Evolutionary conservation across 2,888 invertebrate genomes (phyloP).

Genomic region (Lochmaea capreae): DNA sequence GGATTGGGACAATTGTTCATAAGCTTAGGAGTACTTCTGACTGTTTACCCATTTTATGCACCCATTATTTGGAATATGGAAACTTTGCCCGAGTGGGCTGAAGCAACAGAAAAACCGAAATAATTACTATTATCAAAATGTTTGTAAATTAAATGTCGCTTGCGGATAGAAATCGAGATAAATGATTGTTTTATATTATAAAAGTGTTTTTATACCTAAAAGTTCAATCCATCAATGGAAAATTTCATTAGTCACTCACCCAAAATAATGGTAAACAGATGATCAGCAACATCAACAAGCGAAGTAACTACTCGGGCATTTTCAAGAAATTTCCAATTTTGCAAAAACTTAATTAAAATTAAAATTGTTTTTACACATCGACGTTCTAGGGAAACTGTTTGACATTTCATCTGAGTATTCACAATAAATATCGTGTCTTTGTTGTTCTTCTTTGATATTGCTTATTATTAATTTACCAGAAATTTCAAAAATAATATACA

Average conservation of each 20-base stretch:
- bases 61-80: constrained; percentile 49
- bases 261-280: not conserved
- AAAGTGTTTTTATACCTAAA: no score
- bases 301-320: not conserved
- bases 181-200: no score
- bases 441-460: no score
- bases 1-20: constrained; percentile 79
- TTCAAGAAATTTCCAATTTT: not conserved
- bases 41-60: constrained; percentile 82
- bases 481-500: no score
- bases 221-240: not conserved
- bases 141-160: no score
- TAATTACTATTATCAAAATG: not conserved
- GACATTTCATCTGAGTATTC: not conserved
- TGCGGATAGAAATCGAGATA: no score
- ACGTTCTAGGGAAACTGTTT: not conserved
- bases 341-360: not conserved
- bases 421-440: not conserved
- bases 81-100: not conserved
- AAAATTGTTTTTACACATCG: not conserved
- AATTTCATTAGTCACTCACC: not conserved
- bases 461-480: no score
- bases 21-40: constrained; percentile 77
- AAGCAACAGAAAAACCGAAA: not conserved
- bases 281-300: not conserved